Evolutionary conservation across 1,140 invertebrate species (phyloP).

Genomic region (Caenorhabditis brenneri): DNA sequence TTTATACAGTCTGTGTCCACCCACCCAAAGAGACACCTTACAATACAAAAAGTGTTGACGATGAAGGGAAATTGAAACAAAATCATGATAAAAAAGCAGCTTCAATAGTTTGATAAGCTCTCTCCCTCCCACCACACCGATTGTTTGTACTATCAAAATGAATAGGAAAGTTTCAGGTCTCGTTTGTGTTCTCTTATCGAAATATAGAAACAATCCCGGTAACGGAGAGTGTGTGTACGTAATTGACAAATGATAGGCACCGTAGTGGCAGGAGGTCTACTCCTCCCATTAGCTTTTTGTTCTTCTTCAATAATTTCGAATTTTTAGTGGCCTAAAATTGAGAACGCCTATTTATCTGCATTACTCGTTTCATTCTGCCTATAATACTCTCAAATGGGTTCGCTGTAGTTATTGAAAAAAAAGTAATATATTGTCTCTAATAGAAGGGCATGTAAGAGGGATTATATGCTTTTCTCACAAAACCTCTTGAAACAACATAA

Average conservation of each 20-base stretch:
- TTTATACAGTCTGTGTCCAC: not conserved
- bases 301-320: too few relatives aligned
- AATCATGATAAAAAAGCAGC: not conserved
- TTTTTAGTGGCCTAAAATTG: too few relatives aligned
- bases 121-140: not conserved
- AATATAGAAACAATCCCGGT: not conserved
- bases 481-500: too few relatives aligned
- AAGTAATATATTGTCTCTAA: too few relatives aligned
- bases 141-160: constrained; percentile 21
- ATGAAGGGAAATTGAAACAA: constrained; percentile 7
- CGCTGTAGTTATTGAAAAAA: too few relatives aligned
- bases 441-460: too few relatives aligned
- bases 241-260: constrained; percentile 4
- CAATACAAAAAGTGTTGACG: not conserved
- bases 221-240: not conserved
- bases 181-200: constrained; percentile 4
- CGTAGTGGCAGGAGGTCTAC: not conserved
- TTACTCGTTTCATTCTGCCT: too few relatives aligned
- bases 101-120: not conserved
- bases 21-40: not conserved
- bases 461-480: too few relatives aligned
- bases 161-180: not conserved
- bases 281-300: not conserved
- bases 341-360: too few relatives aligned
- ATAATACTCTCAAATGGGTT: too few relatives aligned